phyloP scores from a whole-genome alignment of 2,888 invertebrate species.

The Craniophora ligustri region DNA sequence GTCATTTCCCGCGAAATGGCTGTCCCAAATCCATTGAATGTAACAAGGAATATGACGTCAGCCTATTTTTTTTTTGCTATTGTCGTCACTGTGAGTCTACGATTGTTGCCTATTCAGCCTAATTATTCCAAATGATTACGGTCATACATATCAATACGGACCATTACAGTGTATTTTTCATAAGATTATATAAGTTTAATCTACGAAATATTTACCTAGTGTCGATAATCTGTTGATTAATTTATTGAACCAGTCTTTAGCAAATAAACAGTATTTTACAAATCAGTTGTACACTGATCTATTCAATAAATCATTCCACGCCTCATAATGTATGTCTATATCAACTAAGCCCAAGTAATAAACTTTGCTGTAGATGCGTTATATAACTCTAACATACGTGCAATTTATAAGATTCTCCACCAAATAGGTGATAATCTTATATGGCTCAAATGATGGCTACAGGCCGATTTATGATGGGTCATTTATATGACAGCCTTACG shows the following conservation, averaged over 20 bases:
- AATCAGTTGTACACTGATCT: no score
- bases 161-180: no score
- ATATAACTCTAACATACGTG: constrained; percentile 32
- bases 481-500: constrained; percentile 31
- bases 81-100: constrained; percentile 13
- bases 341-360: constrained; percentile 39
- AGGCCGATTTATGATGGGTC: constrained; percentile 40
- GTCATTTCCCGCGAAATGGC: constrained; percentile 49
- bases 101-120: constrained; percentile 33
- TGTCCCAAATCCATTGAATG: constrained; percentile 31
- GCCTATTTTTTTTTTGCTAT: constrained; percentile 33
- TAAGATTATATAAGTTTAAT: no score
- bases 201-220: no score
- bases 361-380: constrained; percentile 41
- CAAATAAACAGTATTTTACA: no score
- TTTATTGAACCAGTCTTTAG: no score
- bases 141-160: neutral
- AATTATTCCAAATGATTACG: constrained; percentile 4
- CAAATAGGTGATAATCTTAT: constrained; percentile 35
- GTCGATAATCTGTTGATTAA: no score
- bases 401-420: constrained; percentile 44
- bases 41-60: constrained; percentile 38
- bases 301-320: no score
- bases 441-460: constrained; percentile 27
- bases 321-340: constrained; percentile 24